Evolutionary conservation across 2,888 invertebrate species (phyloP).

Genomic region (Caenorhabditis sp.): DNA sequence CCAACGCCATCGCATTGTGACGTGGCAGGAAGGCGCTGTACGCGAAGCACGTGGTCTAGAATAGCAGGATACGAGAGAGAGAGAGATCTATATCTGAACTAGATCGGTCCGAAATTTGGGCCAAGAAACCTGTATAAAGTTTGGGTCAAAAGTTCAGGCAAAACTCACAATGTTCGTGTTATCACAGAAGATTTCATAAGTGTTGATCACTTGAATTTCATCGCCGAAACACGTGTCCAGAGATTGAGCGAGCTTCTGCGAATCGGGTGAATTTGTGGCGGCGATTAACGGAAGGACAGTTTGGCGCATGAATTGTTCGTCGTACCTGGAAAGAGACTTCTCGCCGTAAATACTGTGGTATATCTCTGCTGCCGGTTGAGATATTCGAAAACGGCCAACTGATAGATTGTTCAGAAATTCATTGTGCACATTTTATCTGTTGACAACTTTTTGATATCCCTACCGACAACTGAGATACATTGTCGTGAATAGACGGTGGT

Average conservation of each 20-base stretch:
- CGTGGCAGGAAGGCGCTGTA: slow-evolving; percentile 38
- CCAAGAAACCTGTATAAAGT: not conserved
- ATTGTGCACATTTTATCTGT: too few relatives aligned
- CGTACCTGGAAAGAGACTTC: slow-evolving; percentile 46
- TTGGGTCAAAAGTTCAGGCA: too few relatives aligned
- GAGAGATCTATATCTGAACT: too few relatives aligned
- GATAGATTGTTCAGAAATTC: not conserved
- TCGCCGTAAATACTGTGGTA: too few relatives aligned
- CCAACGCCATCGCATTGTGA: slow-evolving; percentile 34
- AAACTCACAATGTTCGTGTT: slow-evolving; percentile 44
- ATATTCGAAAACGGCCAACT: too few relatives aligned
- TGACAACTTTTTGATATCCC: too few relatives aligned
- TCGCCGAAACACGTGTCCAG: slow-evolving; percentile 24
- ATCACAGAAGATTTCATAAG: slow-evolving; percentile 43
- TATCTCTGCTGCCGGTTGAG: too few relatives aligned
- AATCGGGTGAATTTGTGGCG: slow-evolving; percentile 30
- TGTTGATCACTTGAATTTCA: slow-evolving; percentile 35
- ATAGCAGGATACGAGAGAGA: not conserved
- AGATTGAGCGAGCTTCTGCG: slow-evolving; percentile 9
- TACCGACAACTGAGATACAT: too few relatives aligned
- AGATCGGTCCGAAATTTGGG: too few relatives aligned
- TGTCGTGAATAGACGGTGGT: too few relatives aligned
- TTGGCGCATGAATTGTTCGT: slow-evolving; percentile 37
- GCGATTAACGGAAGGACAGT: slow-evolving; percentile 40
- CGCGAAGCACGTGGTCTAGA: slow-evolving; percentile 53